These are phyloP conservation scores for Lithodes maja DNA, from an alignment of 2,888 invertebrate species.

Conservation along the genomic window DNA sequence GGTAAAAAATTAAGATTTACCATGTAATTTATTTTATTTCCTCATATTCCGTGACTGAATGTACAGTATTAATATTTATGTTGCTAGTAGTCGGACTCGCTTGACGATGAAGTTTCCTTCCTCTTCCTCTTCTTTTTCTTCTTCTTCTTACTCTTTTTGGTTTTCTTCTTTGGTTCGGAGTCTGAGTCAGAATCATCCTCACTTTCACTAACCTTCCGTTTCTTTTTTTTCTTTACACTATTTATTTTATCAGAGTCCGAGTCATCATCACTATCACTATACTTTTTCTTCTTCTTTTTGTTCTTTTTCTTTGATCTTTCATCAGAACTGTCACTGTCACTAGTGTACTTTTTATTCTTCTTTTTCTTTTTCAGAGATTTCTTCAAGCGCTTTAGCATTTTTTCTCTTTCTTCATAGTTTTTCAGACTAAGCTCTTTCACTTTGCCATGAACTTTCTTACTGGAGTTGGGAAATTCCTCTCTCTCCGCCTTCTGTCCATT, in stretches of 20 bases:
- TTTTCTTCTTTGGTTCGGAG: conserved; percentile 48
- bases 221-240: conserved; percentile 35
- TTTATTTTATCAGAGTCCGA: conserved; percentile 11
- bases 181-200: conserved; percentile 34
- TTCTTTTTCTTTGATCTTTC: conserved; percentile 39
- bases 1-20: too few species aligned
- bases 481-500: neutral
- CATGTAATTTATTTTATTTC: too few species aligned
- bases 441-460: conserved; percentile 3
- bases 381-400: conserved; percentile 55
- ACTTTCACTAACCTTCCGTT: conserved; percentile 9
- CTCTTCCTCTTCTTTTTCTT: conserved; percentile 61
- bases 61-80: neutral
- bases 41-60: neutral
- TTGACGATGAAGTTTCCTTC: conserved; percentile 33
- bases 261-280: conserved; percentile 10
- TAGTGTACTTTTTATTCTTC: conserved; percentile 46
- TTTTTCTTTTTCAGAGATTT: conserved; percentile 61
- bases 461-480: neutral
- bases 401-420: conserved; percentile 46
- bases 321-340: conserved; percentile 35
- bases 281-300: conserved; percentile 15
- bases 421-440: neutral
- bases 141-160: conserved; percentile 45
- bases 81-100: conserved; percentile 25